Conservation (phyloP, 1,140 invertebrate species). For the Polypedilum vanderplanki region DNA sequence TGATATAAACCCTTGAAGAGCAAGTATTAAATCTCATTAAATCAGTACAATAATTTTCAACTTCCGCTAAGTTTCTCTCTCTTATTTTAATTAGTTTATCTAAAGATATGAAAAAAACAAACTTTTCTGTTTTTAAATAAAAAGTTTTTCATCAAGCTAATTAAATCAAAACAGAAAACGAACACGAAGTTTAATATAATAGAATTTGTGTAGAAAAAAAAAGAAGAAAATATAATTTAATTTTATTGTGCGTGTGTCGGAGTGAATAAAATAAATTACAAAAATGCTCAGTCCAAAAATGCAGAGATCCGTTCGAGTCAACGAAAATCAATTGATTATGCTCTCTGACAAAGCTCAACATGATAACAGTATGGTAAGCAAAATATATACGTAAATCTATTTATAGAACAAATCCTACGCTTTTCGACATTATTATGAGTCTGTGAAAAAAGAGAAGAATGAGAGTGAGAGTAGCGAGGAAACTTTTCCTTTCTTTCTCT, state of each 20-base stretch:
- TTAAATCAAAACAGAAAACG: not conserved
- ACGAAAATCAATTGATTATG: slow-evolving; percentile 73
- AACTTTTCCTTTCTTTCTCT: no score
- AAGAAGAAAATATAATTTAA: no score
- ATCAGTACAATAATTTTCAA: no score
- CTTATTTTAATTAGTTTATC: no score
- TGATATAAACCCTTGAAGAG: not conserved
- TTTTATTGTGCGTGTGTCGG: not conserved
- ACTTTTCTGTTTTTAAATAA: no score
- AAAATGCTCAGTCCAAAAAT: slow-evolving; percentile 72
- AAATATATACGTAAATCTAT: not conserved
- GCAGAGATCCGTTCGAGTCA: slow-evolving; percentile 74
- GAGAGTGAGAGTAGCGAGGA: not conserved
- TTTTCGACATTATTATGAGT: not conserved
- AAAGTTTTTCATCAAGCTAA: no score
- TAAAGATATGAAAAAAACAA: no score
- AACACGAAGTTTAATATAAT: no score
- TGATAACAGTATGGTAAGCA: slow-evolving; percentile 58
- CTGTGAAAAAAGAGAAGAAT: not conserved
- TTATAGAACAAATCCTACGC: slow-evolving; percentile 8
- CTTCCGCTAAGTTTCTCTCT: no score
- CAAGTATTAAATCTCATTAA: no score
- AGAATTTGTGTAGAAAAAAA: not conserved
- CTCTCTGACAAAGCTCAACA: slow-evolving; percentile 75
- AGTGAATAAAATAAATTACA: not conserved